These are phyloP conservation scores for Lasioglossum marginatum DNA, from an alignment of 2,888 invertebrate genomes.

Conservation along the genomic window DNA sequence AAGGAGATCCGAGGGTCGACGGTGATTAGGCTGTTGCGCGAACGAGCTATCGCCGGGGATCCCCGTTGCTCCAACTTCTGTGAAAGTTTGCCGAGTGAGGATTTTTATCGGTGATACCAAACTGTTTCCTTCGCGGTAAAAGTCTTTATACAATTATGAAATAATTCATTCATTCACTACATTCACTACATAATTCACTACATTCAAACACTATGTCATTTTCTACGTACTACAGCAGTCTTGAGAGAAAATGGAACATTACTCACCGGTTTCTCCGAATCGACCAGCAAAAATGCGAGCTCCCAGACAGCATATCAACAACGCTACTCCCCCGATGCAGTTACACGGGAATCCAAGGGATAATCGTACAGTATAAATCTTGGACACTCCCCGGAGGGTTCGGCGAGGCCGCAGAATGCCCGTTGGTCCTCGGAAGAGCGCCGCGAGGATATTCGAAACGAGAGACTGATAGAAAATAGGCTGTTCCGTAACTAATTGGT, in stretches of 20 bases:
- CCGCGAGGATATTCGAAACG: neutral
- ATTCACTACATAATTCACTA: too few species aligned
- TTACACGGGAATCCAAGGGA: neutral
- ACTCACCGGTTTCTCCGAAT: neutral
- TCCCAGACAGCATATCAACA: neutral
- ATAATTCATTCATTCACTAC: too few species aligned
- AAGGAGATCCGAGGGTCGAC: slow-evolving; percentile 1
- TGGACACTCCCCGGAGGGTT: neutral
- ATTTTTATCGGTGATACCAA: neutral
- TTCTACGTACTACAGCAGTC: neutral
- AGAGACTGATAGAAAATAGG: slow-evolving; percentile 8
- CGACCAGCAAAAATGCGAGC: neutral
- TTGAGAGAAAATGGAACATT: neutral
- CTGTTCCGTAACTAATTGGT: slow-evolving; percentile 21
- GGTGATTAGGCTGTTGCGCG: slow-evolving; percentile 13
- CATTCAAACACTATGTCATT: neutral
- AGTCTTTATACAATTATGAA: neutral
- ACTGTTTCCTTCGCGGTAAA: neutral
- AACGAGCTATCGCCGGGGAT: neutral
- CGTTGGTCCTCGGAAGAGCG: neutral
- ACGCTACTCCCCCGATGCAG: neutral
- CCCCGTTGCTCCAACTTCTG: neutral
- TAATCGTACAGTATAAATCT: slow-evolving; percentile 4
- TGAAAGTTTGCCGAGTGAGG: neutral
- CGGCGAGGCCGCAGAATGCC: neutral